Evolutionary conservation across 2,888 invertebrate species (phyloP).

Genomic region (Nineta flava): DNA sequence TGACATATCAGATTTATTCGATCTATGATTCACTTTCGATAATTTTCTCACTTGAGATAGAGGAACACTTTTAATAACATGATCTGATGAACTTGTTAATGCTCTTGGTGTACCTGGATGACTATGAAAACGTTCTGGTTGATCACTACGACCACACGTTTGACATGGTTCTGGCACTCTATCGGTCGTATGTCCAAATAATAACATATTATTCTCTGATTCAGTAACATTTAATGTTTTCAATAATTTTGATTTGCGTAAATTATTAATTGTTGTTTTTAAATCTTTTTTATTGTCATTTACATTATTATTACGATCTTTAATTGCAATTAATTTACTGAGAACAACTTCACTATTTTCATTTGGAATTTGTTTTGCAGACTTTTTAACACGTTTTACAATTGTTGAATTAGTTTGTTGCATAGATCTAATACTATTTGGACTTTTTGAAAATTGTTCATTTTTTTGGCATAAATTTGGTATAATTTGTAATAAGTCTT

Average conservation of each 20-base stretch:
- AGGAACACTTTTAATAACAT: conserved; percentile 15
- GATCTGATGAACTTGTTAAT: conserved; percentile 11
- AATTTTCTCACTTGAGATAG: neutral
- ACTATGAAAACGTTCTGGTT: conserved; percentile 48
- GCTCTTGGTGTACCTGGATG: conserved; percentile 27
- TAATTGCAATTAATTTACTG: neutral
- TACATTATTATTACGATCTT: neutral
- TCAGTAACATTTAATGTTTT: neutral
- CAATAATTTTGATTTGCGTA: neutral
- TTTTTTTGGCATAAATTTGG: conserved; percentile 23
- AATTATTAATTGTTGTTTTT: neutral
- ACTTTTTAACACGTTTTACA: neutral
- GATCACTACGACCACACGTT: conserved; percentile 48
- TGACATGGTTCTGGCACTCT: conserved; percentile 37
- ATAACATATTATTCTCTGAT: neutral
- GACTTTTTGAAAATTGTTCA: neutral
- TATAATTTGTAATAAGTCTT: conserved; percentile 30
- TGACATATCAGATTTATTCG: conserved; percentile 9
- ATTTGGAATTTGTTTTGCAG: neutral
- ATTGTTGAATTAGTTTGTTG: neutral
- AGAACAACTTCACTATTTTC: neutral
- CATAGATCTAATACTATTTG: neutral
- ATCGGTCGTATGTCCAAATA: neutral
- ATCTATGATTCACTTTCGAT: conserved; percentile 1
- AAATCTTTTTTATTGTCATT: neutral